These are phyloP conservation scores for Canis aureus DNA, from an alignment of 2,113 vertebrate species.

Conservation along the genomic window DNA sequence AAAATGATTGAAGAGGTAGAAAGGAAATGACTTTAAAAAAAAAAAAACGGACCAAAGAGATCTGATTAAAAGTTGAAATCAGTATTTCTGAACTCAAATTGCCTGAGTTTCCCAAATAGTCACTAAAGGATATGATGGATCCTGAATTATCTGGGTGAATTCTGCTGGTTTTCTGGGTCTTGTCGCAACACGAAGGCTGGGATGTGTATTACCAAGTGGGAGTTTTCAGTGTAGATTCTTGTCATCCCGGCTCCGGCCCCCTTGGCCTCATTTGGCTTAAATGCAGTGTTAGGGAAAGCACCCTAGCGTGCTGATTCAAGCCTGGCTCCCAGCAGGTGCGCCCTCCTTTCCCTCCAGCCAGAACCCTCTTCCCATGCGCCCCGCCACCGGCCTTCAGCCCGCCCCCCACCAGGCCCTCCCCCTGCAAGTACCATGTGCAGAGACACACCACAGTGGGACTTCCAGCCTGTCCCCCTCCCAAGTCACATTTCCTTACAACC, in stretches of 20 bases:
- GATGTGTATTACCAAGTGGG: not conserved
- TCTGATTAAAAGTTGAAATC: slow-evolving; percentile 84
- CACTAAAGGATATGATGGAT: slow-evolving; percentile 50
- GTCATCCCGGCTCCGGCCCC: too few species aligned
- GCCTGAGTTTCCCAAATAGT: slow-evolving; percentile 52
- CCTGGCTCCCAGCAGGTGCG: not conserved
- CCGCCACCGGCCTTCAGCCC: not conserved
- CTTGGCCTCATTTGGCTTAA: not conserved
- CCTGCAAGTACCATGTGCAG: not conserved
- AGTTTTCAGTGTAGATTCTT: not conserved
- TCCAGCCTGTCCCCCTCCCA: not conserved
- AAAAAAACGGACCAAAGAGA: slow-evolving; percentile 58
- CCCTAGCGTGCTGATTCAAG: not conserved
- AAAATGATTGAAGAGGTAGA: slow-evolving; percentile 74
- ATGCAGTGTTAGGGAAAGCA: not conserved
- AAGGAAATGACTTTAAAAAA: slow-evolving; percentile 73
- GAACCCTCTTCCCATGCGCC: not conserved
- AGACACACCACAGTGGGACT: not conserved
- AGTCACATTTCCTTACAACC: not conserved
- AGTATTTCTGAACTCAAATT: slow-evolving; percentile 70
- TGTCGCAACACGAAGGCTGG: not conserved
- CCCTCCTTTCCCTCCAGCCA: not conserved
- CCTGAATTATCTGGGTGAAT: slow-evolving; percentile 44
- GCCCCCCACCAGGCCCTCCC: not conserved
- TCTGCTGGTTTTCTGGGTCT: slow-evolving; percentile 44